phyloP scores from a whole-genome alignment of 2,797 vertebrate genomes.

The Nyctalus aviator region DNA sequence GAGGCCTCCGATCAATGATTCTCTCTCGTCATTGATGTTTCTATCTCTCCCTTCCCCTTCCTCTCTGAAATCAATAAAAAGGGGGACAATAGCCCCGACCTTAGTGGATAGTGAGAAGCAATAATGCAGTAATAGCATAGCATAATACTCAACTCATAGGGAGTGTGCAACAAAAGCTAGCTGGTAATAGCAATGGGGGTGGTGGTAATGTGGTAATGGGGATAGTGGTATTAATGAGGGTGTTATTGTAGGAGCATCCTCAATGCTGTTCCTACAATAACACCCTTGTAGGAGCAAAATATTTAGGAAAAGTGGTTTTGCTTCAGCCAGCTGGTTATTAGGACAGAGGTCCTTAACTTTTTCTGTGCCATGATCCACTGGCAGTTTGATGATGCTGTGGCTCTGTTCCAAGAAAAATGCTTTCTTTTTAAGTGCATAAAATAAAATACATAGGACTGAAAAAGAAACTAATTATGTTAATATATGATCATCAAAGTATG shows the following conservation, averaged over 20 bases:
- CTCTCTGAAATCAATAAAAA: no score
- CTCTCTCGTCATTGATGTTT: no score
- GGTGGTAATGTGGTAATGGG: accelerated
- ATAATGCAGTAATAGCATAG: accelerated
- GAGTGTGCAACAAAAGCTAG: neutral
- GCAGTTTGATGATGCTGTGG: neutral
- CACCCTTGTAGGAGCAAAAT: no score
- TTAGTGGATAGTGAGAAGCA: neutral
- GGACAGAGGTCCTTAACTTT: neutral
- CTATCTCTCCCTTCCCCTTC: no score
- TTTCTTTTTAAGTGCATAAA: constrained; percentile 2
- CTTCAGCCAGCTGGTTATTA: neutral
- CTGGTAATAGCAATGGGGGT: neutral
- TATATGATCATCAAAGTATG: neutral
- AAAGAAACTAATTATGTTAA: neutral
- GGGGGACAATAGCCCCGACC: accelerated
- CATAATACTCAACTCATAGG: neutral
- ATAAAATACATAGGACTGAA: constrained; percentile 13
- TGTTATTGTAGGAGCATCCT: neutral
- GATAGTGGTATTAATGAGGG: neutral
- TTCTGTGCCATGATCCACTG: neutral
- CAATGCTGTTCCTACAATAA: no score
- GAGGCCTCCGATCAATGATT: no score
- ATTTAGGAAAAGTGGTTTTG: neutral
- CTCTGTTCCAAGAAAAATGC: neutral